A percentile compares a stretch with the other conserved stretches of the same genome.
Evolutionary conservation across 1,140 invertebrate species (phyloP).

Genomic region (Drosophila cardini): DNA sequence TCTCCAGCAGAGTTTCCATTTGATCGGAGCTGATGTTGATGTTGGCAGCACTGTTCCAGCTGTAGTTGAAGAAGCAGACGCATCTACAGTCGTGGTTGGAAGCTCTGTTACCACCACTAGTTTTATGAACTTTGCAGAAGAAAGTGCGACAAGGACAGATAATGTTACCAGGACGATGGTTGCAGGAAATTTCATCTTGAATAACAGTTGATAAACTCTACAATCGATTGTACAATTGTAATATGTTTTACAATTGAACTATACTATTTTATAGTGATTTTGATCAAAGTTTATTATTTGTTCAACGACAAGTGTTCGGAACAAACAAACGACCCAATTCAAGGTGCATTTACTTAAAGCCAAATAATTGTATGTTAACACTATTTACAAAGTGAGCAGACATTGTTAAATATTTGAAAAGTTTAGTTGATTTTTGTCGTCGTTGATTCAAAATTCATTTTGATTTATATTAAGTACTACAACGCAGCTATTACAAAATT

Average conservation of each 20-base stretch:
- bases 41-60: neutral
- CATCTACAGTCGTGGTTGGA: neutral
- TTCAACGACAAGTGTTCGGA: conserved; percentile 19
- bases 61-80: neutral
- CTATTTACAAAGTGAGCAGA: neutral
- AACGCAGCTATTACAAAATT: conserved; percentile 10
- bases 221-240: neutral
- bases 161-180: neutral
- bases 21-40: neutral
- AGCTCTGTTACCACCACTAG: too few species aligned
- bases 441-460: neutral
- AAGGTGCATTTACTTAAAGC: neutral
- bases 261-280: conserved; percentile 26
- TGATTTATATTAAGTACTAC: neutral
- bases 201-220: neutral
- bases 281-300: neutral
- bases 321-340: neutral
- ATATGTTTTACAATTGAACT: neutral
- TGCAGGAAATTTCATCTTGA: conserved; percentile 22
- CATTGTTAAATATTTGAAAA: neutral
- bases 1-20: conserved; percentile 24
- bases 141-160: neutral
- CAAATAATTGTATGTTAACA: neutral
- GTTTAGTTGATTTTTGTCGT: neutral
- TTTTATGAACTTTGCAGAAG: neutral